These are phyloP conservation scores for Sminthopsis crassicaudata DNA, from an alignment of 2,113 vertebrate species.

Conservation along the genomic window DNA sequence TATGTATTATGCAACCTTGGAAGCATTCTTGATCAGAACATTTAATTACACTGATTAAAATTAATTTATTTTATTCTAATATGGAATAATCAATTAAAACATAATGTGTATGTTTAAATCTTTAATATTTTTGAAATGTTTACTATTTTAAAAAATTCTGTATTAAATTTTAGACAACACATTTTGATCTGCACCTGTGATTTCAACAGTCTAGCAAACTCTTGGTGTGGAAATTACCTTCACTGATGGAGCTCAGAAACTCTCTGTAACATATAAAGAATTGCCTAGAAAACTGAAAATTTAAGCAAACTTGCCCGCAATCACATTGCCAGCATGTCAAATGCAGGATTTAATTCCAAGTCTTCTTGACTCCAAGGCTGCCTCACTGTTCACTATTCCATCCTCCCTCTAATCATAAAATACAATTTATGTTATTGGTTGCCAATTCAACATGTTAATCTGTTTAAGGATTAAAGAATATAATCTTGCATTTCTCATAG, in stretches of 20 bases:
- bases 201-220: background rate
- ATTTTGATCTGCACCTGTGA: background rate
- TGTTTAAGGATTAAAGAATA: background rate
- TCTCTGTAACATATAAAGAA: background rate
- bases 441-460: background rate
- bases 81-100: background rate
- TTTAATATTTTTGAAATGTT: background rate
- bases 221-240: background rate
- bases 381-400: background rate
- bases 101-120: background rate
- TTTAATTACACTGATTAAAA: background rate
- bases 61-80: background rate
- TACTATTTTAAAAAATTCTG: background rate
- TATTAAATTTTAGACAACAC: background rate
- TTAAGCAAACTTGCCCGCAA: background rate
- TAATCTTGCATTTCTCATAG: background rate
- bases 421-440: background rate
- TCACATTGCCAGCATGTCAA: background rate
- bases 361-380: background rate
- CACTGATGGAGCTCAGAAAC: background rate
- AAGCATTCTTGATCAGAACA: background rate
- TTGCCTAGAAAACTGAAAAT: background rate
- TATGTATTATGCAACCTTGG: background rate
- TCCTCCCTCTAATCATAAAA: background rate
- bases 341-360: background rate